A percentile compares a stretch with the other conserved stretches of the same genome.
phyloP scores from a whole-genome alignment of 2,113 vertebrate species.

The Pionites leucogaster region DNA sequence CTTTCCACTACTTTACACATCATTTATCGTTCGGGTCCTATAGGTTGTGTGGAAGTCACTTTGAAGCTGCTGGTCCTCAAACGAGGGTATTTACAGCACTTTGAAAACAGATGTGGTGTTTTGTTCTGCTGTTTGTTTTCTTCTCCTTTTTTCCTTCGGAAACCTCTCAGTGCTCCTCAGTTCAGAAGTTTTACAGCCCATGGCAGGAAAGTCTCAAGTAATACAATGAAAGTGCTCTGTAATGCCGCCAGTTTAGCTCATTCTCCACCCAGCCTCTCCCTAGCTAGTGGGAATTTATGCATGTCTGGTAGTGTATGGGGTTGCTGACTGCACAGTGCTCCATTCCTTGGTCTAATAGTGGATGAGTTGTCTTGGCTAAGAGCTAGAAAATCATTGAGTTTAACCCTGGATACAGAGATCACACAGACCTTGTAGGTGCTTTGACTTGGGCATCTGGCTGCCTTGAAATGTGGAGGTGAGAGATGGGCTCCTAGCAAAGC shows the following conservation, averaged over 20 bases:
- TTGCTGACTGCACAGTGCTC: background rate
- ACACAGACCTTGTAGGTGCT: background rate
- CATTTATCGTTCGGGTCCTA: background rate
- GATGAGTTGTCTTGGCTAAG: background rate
- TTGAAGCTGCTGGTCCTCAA: background rate
- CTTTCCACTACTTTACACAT: background rate
- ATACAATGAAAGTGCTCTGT: background rate
- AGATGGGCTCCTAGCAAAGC: background rate
- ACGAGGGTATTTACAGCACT: background rate
- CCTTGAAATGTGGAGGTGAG: background rate
- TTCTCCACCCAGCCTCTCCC: background rate
- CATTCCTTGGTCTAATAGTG: background rate
- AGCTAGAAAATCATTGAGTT: background rate
- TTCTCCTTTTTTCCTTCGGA: background rate
- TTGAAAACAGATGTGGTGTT: background rate
- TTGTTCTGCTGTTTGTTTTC: background rate
- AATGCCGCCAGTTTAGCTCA: background rate
- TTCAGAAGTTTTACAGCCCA: background rate
- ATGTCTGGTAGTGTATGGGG: fast-evolving
- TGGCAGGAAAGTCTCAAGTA: background rate
- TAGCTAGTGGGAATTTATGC: background rate
- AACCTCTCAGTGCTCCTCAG: background rate
- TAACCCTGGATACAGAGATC: background rate
- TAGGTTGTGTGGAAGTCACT: background rate
- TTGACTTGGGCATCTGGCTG: background rate